phyloP scores from a whole-genome alignment of 1,140 invertebrate genomes.

The Parasteatoda tepidariorum region DNA sequence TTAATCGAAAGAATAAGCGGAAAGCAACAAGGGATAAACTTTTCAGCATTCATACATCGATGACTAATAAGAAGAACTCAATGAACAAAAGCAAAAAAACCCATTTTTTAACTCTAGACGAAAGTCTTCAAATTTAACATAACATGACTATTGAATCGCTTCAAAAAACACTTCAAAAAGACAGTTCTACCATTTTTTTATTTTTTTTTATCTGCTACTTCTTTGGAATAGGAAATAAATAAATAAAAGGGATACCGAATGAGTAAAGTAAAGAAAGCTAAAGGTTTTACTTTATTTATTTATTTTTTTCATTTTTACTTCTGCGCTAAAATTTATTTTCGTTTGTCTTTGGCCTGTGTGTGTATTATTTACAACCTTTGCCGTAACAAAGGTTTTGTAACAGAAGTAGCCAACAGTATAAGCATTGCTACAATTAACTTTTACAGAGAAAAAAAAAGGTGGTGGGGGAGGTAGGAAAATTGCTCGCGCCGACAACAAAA shows the following conservation, averaged over 20 bases:
- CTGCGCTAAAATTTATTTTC: conserved; percentile 51
- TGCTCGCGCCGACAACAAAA: too few species aligned
- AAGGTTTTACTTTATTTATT: not conserved
- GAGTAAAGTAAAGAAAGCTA: not conserved
- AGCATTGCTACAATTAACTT: conserved; percentile 52
- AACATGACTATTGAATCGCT: too few species aligned
- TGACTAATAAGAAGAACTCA: too few species aligned
- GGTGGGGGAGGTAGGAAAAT: conserved; percentile 9
- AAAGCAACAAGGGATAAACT: too few species aligned
- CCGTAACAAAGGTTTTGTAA: conserved; percentile 59
- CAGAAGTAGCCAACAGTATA: conserved; percentile 32
- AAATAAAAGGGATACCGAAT: too few species aligned
- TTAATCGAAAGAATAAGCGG: too few species aligned
- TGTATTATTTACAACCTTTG: conserved; percentile 52
- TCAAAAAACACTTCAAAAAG: not conserved
- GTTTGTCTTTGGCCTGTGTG: conserved; percentile 41
- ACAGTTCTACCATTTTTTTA: not conserved
- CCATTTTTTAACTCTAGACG: too few species aligned
- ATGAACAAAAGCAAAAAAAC: too few species aligned
- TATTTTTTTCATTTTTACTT: conserved; percentile 18
- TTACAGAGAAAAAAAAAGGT: conserved; percentile 45
- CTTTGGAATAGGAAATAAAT: not conserved
- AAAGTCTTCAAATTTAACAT: too few species aligned
- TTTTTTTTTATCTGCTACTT: not conserved
- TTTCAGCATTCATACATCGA: too few species aligned